These are phyloP conservation scores for Nymphalis urticae DNA, from an alignment of 2,888 invertebrate genomes.

Conservation along the genomic window DNA sequence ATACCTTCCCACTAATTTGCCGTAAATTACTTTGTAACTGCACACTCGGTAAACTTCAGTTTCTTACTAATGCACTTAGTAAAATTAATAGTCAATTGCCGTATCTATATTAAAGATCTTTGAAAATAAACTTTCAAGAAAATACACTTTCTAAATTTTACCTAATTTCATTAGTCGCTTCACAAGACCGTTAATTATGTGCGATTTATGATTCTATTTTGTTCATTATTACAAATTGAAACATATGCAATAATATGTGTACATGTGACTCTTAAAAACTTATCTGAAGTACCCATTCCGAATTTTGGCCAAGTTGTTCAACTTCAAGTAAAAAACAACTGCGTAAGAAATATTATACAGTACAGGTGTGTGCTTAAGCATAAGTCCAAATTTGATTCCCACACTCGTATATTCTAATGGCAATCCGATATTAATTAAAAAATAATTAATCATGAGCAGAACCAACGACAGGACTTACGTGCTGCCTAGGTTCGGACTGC, in stretches of 20 bases:
- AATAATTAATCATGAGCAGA: too few species aligned
- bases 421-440: too few species aligned
- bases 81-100: constrained; percentile 20
- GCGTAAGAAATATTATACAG: too few species aligned
- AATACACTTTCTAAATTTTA: neutral
- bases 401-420: too few species aligned
- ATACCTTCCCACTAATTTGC: neutral
- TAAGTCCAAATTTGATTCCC: too few species aligned
- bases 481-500: too few species aligned
- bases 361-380: too few species aligned
- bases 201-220: neutral
- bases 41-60: neutral
- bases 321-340: too few species aligned
- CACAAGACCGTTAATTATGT: neutral
- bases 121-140: constrained; percentile 13
- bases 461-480: too few species aligned
- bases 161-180: constrained; percentile 7
- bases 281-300: too few species aligned
- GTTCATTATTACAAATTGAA: neutral
- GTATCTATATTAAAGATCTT: constrained; percentile 21
- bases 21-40: constrained; percentile 3
- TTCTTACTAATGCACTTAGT: constrained; percentile 10
- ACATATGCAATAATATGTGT: too few species aligned
- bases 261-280: neutral
- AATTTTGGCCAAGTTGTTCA: too few species aligned